Evolutionary conservation across 1,140 invertebrate species (phyloP).

Genomic region (Scaptodrosophila lebanonensis): DNA sequence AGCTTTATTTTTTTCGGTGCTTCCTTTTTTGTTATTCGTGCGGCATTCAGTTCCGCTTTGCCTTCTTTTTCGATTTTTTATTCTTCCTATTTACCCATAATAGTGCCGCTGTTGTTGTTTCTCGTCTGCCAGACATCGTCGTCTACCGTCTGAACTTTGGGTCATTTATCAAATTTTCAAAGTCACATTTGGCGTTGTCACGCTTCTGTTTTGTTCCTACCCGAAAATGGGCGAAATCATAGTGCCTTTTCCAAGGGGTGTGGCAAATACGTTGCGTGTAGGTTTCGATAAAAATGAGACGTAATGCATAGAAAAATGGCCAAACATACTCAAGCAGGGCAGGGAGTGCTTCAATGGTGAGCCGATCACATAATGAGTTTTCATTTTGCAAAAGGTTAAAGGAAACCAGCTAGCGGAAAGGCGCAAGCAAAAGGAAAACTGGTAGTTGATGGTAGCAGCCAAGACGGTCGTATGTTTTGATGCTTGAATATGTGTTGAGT

Average conservation of each 20-base stretch:
- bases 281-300: constrained; percentile 67
- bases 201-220: constrained; percentile 49
- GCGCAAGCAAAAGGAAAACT: background rate
- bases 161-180: constrained; percentile 75
- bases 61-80: constrained; percentile 47
- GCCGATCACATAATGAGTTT: constrained; percentile 60
- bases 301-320: constrained; percentile 35
- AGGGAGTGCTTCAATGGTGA: constrained; percentile 15
- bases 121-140: constrained; percentile 40
- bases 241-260: constrained; percentile 43
- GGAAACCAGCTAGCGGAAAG: constrained; percentile 6
- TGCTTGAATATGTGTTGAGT: no score
- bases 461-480: no score
- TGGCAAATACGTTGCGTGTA: constrained; percentile 40
- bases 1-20: constrained; percentile 6
- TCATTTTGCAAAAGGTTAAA: constrained; percentile 44
- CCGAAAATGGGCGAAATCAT: constrained; percentile 35
- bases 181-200: constrained; percentile 74
- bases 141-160: constrained; percentile 39
- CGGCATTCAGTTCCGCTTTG: constrained; percentile 61
- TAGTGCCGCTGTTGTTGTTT: constrained; percentile 11
- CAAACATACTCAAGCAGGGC: constrained; percentile 23
- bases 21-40: constrained; percentile 30
- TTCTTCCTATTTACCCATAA: constrained; percentile 21
- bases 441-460: no score